Conservation (phyloP, 1,140 invertebrate genomes). For the Oreohelix idahoensis region DNA sequence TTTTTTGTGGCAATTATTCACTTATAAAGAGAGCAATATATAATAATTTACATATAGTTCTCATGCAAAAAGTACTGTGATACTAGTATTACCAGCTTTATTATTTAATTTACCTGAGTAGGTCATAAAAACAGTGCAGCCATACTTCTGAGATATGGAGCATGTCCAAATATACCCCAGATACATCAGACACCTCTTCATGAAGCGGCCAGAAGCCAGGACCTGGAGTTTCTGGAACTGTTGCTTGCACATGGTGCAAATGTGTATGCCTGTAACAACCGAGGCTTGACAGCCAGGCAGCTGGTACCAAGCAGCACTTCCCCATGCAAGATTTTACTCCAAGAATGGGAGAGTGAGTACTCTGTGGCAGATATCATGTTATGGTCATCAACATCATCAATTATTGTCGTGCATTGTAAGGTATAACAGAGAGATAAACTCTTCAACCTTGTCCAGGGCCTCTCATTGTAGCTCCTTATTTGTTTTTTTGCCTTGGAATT, state of each 20-base stretch:
- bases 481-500: too few relatives aligned
- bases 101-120: neutral
- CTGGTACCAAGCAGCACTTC: slow-evolving; percentile 49
- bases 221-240: slow-evolving; percentile 48
- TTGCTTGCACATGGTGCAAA: slow-evolving; percentile 62
- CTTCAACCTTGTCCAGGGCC: too few relatives aligned
- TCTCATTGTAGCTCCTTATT: too few relatives aligned
- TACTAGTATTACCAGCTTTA: too few relatives aligned
- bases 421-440: too few relatives aligned
- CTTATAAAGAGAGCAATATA: too few relatives aligned
- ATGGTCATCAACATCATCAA: too few relatives aligned
- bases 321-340: slow-evolving; percentile 42
- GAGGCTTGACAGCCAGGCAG: slow-evolving; percentile 48
- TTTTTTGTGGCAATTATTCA: too few relatives aligned
- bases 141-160: slow-evolving; percentile 51
- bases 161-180: slow-evolving; percentile 65
- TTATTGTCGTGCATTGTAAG: too few relatives aligned
- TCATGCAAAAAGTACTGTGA: too few relatives aligned
- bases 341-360: slow-evolving; percentile 60
- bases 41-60: too few relatives aligned
- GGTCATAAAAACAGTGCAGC: slow-evolving; percentile 12
- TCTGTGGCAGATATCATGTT: neutral
- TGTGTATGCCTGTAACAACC: slow-evolving; percentile 52
- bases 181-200: slow-evolving; percentile 68
- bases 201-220: slow-evolving; percentile 57